A percentile compares a stretch with the other conserved stretches of the same genome.
Evolutionary conservation across 2,113 vertebrate genomes (phyloP).

Genomic region (Galbula dea): DNA sequence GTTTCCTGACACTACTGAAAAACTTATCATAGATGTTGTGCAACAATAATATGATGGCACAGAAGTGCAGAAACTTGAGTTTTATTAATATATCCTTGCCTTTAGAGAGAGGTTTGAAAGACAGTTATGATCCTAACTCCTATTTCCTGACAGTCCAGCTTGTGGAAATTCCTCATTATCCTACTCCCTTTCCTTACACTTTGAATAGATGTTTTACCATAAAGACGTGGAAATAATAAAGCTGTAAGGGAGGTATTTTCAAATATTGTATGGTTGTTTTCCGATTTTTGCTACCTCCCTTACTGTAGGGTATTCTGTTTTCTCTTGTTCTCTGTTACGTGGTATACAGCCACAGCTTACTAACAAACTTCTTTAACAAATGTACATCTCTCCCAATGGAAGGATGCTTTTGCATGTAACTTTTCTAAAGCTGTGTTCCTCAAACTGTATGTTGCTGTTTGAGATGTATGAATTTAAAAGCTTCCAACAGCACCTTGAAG

Average conservation of each 20-base stretch:
- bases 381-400: not conserved
- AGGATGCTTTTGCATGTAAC: not conserved
- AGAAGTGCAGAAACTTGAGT: not conserved
- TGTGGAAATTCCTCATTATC: not conserved
- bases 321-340: not conserved
- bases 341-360: not conserved
- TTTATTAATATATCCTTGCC: not conserved
- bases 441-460: not conserved
- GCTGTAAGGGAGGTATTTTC: not conserved
- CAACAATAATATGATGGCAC: not conserved
- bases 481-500: constrained; percentile 32
- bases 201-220: not conserved
- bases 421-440: not conserved
- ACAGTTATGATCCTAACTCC: not conserved
- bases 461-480: not conserved
- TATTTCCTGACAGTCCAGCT: not conserved
- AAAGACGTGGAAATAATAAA: not conserved
- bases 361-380: not conserved
- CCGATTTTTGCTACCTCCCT: not conserved
- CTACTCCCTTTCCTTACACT: not conserved
- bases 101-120: not conserved
- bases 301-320: not conserved
- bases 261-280: not conserved
- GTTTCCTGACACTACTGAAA: not conserved
- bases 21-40: not conserved